Percentiles rank a stretch among this genome's conserved stretches.
Evolutionary conservation across 2,113 vertebrate species (phyloP).

Genomic region (Scopus umbretta): DNA sequence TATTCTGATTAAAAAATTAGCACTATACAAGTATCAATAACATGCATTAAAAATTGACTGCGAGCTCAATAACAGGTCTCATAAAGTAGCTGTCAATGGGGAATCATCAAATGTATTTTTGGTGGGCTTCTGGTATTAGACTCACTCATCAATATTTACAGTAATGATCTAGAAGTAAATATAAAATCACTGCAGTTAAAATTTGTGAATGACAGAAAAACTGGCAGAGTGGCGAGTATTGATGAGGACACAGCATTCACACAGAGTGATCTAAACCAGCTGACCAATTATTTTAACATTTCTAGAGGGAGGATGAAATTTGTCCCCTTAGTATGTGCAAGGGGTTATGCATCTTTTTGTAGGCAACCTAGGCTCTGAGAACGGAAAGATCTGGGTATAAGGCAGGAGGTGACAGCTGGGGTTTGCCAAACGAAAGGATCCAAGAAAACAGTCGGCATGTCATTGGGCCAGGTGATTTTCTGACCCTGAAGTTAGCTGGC

Average conservation of each 20-base stretch:
- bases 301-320: neutral
- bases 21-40: neutral
- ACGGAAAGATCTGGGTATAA: neutral
- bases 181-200: neutral
- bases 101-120: slow-evolving; percentile 8
- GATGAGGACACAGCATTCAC: neutral
- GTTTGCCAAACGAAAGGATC: neutral
- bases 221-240: neutral
- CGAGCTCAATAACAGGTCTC: neutral
- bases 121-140: slow-evolving; percentile 1
- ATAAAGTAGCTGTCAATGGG: slow-evolving; percentile 13
- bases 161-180: slow-evolving; percentile 6
- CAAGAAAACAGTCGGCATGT: neutral
- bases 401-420: neutral
- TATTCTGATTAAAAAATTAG: neutral
- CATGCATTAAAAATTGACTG: neutral
- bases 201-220: neutral
- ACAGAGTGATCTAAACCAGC: neutral
- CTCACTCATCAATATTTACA: slow-evolving; percentile 20
- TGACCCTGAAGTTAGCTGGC: neutral
- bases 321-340: neutral
- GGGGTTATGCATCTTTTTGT: neutral
- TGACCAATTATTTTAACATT: neutral
- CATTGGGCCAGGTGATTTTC: neutral
- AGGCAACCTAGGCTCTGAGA: neutral